These are phyloP conservation scores for Eupithecia dodoneata DNA, from an alignment of 2,888 invertebrate genomes.

Conservation along the genomic window DNA sequence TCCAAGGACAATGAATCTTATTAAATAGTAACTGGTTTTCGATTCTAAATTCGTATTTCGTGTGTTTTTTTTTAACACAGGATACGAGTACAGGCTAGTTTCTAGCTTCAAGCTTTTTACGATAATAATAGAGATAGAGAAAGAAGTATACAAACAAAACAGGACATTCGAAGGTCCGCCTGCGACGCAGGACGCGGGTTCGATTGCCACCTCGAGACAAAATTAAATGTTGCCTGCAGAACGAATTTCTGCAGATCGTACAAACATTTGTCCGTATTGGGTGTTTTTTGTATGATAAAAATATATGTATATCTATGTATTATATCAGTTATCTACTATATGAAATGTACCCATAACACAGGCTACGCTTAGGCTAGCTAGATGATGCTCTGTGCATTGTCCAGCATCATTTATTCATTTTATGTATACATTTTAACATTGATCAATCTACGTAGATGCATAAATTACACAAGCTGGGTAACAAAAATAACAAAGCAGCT, in stretches of 20 bases:
- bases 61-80: not conserved
- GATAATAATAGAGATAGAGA: not conserved
- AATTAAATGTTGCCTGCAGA: not conserved
- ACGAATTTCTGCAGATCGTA: not conserved
- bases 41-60: not conserved
- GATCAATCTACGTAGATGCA: not conserved
- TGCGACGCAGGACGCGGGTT: not conserved
- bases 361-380: not conserved
- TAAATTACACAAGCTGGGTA: not conserved
- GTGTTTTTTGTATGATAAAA: no score
- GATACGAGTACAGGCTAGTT: not conserved
- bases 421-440: not conserved
- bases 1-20: not conserved
- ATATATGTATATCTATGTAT: no score
- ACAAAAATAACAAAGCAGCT: not conserved
- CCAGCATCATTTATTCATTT: not conserved
- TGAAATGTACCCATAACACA: not conserved
- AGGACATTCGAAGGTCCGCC: not conserved
- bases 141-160: not conserved
- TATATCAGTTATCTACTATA: not conserved
- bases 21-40: not conserved
- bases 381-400: not conserved
- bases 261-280: no score
- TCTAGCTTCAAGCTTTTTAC: not conserved
- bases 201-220: not conserved